phyloP scores from a whole-genome alignment of 2,888 invertebrate genomes.

The Drosophila barbarae region DNA sequence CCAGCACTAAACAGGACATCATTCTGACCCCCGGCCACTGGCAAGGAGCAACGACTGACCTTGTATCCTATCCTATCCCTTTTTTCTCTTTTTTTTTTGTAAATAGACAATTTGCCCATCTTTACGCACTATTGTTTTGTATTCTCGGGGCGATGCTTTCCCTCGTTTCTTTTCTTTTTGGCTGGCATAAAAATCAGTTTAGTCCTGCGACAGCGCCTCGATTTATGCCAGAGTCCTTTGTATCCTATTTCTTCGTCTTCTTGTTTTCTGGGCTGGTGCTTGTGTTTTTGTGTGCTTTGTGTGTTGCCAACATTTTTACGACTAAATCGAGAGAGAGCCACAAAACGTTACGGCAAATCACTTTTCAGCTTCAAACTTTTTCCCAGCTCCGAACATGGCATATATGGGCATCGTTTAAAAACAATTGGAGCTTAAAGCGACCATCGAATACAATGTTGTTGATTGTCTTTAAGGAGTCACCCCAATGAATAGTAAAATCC shows the following conservation, averaged over 20 bases:
- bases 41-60: slow-evolving; percentile 55
- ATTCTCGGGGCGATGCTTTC: slow-evolving; percentile 23
- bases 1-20: slow-evolving; percentile 37
- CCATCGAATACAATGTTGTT: slow-evolving; percentile 28
- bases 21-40: slow-evolving; percentile 11
- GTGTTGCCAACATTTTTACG: slow-evolving; percentile 62
- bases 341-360: slow-evolving; percentile 68
- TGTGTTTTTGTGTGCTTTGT: slow-evolving; percentile 14
- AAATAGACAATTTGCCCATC: slow-evolving; percentile 67
- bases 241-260: slow-evolving; percentile 15
- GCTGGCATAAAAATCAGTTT: slow-evolving; percentile 66
- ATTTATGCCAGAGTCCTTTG: slow-evolving; percentile 57
- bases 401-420: slow-evolving; percentile 37
- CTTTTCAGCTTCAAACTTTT: slow-evolving; percentile 55
- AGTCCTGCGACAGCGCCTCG: slow-evolving; percentile 57
- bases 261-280: not conserved
- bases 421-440: slow-evolving; percentile 31
- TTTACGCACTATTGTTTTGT: slow-evolving; percentile 65
- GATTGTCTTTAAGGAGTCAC: slow-evolving; percentile 30
- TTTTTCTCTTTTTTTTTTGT: slow-evolving; percentile 34
- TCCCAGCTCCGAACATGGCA: slow-evolving; percentile 1
- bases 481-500: slow-evolving; percentile 29
- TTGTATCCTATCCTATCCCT: slow-evolving; percentile 68
- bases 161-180: slow-evolving; percentile 4
- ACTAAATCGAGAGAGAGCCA: slow-evolving; percentile 54